Evolutionary conservation across 2,113 vertebrate species (phyloP), one percentile per base, ranked within the genome.

Genomic region (Elgaria multicarinata): DNA sequence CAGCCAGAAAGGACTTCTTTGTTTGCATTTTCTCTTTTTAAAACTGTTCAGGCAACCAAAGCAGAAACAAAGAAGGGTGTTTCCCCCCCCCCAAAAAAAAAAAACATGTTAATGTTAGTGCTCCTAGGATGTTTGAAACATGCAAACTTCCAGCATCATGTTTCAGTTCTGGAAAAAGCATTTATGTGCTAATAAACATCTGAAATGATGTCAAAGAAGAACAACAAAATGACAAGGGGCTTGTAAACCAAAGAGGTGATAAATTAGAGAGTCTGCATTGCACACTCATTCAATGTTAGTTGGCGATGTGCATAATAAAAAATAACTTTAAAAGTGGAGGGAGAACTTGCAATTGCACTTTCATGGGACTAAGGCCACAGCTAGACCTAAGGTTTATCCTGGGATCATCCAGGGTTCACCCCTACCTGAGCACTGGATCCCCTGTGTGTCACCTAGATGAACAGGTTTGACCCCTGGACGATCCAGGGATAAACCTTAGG

Each of bases 201-300:
- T 85, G 82, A 88, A 95, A 81, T 58, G 64, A 91, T 89, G 92
- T 95, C 92, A 93, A 92, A 92, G 87, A 90, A 92, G 89, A 94
- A 89, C 78, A 89, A 92, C 91, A 90, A 93, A 95, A 91, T 26
- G 2, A 92, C 93, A 87, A 91, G 75, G 69, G 79, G 85, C 85
- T 81, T 24, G 42, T 42, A 31, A 66, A 46, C 42, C 53, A 77
- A 7, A 67, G 46, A 66, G 4, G 33, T 18, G 31, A 75, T 28
- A 39, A 6, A 80, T 58, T n/a, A 28, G 31, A 50, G 44, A 33
- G 13, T 33, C 12, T 33, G 26, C 44, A 78, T 53, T 78, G 58
- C 58, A 3, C 58, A 22, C 58, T 22, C 22, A 62, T 62, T 62
- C 58, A 62, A 62, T 20, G 58, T 22, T 62, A 22, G 58, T 20